Base-by-base conservation (phyloP, 2,797 vertebrate genomes). In the Eulemur coronatus region DNA sequence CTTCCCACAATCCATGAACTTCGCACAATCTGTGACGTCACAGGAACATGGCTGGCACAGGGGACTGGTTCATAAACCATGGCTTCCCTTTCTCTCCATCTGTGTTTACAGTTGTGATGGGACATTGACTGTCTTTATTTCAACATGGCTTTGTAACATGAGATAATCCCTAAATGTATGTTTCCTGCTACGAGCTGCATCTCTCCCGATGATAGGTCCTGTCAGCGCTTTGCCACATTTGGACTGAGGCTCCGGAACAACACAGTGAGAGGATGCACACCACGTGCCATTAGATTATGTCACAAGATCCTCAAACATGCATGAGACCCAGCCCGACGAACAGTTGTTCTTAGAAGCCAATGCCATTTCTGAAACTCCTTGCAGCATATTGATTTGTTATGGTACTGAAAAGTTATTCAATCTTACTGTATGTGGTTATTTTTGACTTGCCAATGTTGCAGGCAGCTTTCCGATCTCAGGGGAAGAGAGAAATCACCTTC, bases 171-270 rank as follows among this genome's bases (percentile, higher is more conserved):
- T 14, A 18, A 12, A 15, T 8, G 10, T 30, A 28, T 30, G 20
- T 33, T 50, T 35, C 55, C 18, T 12, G 63, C 35, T 57, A 46
- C 26, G 0, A 4, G 2, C 11, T 46, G 38, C 38, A 2, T 38
- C 22, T 13, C 61, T 24, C 50, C 26, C 20, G 14, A 26, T 1
- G 12, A 10, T 7, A 13, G 46, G 33, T 79, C n/a, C 57, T 15
- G 0, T 13, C 8, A 50, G 48, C 12, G 0, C 69, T 69, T 28
- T n/a, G 57, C 35, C n/a, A 0, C 4, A 0, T n/a, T 55, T 57
- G 76, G 14, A 46, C 26, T 30, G 43, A 81, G 18, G 30, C 48
- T 72, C 8, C 2, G 38, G 69, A 72, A 55, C 0, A 12, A n/a
- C 12, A 61, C 65, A 88, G 41, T 12, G 43, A 72, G 59, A 14